A percentile compares a stretch with the other conserved stretches of the same genome.
Evolutionary conservation across 2,113 vertebrate species (phyloP).

Genomic region (Ictidomys tridecemlineatus): DNA sequence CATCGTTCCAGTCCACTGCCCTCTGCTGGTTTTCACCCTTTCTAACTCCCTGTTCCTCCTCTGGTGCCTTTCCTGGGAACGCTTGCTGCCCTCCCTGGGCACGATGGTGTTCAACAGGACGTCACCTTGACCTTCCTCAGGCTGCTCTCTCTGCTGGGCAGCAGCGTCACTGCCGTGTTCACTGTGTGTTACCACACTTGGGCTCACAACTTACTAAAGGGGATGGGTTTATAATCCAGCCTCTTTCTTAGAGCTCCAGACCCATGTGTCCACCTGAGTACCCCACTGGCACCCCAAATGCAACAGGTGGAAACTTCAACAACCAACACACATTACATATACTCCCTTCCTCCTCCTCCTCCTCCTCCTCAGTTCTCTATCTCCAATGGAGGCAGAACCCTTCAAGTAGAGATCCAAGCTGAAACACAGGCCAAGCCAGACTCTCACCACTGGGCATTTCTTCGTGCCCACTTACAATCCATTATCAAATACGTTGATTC

Average conservation of each 20-base stretch:
- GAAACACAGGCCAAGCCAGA: background rate
- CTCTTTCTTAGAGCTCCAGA: constrained; percentile 33
- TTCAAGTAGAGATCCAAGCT: background rate
- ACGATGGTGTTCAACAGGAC: background rate
- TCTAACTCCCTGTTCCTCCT: background rate
- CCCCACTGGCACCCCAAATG: background rate
- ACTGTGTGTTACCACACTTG: background rate
- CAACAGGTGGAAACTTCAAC: constrained; percentile 3
- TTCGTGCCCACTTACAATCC: background rate
- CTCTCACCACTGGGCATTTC: background rate
- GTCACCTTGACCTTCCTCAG: background rate
- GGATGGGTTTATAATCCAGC: background rate
- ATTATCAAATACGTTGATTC: background rate
- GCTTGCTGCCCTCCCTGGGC: background rate
- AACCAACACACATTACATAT: background rate
- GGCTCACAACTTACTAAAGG: background rate
- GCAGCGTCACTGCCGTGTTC: background rate
- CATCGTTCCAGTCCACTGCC: background rate
- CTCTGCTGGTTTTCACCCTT: background rate
- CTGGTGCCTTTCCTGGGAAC: background rate
- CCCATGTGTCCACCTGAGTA: background rate
- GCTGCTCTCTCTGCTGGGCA: background rate
- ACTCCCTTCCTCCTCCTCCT: fast-evolving
- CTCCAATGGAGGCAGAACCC: background rate
- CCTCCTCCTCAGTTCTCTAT: background rate